phyloP scores from a whole-genome alignment of 64 coral and sea anemone genomes.

The Stichodactyla helianthus region DNA sequence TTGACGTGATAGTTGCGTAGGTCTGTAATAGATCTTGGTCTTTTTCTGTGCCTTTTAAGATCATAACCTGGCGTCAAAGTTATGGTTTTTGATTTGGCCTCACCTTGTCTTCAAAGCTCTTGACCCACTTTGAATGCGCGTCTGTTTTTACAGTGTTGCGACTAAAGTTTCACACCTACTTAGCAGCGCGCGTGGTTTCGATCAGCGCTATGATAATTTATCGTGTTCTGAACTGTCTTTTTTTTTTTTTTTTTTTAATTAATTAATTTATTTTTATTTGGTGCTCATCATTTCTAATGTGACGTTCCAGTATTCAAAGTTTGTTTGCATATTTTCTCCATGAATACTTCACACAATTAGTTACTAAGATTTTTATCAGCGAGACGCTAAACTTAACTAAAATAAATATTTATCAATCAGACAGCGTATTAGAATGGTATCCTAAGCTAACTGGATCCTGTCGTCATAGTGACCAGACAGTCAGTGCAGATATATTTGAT shows the following conservation, averaged over 20 bases:
- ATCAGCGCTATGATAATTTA: background rate
- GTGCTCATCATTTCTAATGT: too few relatives aligned
- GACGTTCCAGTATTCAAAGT: background rate
- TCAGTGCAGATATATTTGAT: background rate
- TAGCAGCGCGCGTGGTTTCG: background rate
- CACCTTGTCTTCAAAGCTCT: background rate
- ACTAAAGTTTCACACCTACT: background rate
- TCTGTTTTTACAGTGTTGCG: background rate
- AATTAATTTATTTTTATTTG: too few relatives aligned
- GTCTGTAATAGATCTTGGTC: too few relatives aligned
- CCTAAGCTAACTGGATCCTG: background rate
- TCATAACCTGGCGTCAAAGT: background rate
- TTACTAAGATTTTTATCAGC: too few relatives aligned
- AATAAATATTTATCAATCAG: background rate
- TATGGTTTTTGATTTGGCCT: background rate
- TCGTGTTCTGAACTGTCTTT: background rate
- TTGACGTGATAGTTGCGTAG: background rate
- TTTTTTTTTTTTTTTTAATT: too few relatives aligned
- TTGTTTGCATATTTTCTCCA: background rate
- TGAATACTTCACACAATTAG: background rate
- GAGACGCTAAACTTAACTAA: too few relatives aligned
- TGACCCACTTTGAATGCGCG: background rate
- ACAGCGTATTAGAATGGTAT: background rate
- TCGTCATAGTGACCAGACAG: background rate
- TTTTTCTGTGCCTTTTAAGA: background rate